Evolutionary conservation across 1,140 invertebrate genomes (phyloP).

Genomic region (Calliopsis andreniformis): DNA sequence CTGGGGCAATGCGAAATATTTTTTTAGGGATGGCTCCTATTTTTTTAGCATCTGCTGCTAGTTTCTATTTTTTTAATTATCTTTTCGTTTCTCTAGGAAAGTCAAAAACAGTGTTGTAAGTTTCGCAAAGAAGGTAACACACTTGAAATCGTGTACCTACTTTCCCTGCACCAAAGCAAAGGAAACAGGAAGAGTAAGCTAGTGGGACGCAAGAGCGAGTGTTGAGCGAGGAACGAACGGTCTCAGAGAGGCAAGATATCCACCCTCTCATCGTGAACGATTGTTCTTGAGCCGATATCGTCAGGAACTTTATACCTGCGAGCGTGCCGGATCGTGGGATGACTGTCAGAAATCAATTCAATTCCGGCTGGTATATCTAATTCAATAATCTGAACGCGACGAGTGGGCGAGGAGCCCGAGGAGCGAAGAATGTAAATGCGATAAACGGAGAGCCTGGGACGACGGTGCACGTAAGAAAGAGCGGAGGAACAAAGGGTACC

Average conservation of each 20-base stretch:
- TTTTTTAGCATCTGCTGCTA: too few species aligned
- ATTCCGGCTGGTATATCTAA: constrained; percentile 76
- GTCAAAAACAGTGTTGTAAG: too few species aligned
- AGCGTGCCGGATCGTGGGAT: constrained; percentile 61
- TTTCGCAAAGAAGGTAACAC: too few species aligned
- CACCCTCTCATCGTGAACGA: not conserved
- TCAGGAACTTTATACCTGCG: constrained; percentile 45
- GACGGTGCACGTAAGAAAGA: constrained; percentile 37
- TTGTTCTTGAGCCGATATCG: constrained; percentile 16
- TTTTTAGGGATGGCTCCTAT: too few species aligned
- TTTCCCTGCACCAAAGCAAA: not conserved
- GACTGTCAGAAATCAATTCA: constrained; percentile 80
- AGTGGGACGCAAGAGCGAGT: too few species aligned
- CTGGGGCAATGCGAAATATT: not conserved
- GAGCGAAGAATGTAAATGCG: constrained; percentile 67
- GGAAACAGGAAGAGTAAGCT: constrained; percentile 14
- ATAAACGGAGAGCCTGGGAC: constrained; percentile 71
- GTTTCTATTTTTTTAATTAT: too few species aligned
- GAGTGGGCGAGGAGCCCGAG: constrained; percentile 64
- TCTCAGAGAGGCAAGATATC: not conserved
- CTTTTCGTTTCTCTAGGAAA: too few species aligned
- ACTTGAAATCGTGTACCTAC: too few species aligned
- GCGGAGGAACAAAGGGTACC: constrained; percentile 61
- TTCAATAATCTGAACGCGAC: constrained; percentile 72
- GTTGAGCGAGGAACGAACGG: not conserved